phyloP scores from a whole-genome alignment of 2,113 vertebrate genomes.

The Hemiprocne comata region DNA sequence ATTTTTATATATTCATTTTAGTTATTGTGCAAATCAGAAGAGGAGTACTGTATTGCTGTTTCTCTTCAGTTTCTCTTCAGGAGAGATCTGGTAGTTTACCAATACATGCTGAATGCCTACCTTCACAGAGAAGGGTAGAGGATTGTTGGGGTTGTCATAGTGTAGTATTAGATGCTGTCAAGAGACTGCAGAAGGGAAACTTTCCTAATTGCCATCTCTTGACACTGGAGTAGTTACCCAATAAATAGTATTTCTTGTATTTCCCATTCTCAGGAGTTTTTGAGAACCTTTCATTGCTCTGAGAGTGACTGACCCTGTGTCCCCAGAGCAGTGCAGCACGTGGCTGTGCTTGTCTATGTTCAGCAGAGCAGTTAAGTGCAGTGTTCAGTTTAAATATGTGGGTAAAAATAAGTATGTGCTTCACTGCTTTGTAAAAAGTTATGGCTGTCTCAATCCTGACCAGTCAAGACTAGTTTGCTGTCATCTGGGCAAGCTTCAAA shows the following conservation, averaged over 20 bases:
- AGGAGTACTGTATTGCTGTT: not conserved
- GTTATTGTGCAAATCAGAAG: conserved; percentile 13
- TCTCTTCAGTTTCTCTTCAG: not conserved
- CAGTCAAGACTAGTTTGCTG: not conserved
- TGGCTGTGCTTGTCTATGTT: not conserved
- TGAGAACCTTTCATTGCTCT: not conserved
- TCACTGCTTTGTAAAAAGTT: not conserved
- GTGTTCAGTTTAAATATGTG: not conserved
- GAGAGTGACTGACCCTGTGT: not conserved
- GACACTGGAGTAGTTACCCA: not conserved
- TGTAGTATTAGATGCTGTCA: not conserved
- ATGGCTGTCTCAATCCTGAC: not conserved
- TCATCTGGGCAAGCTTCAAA: not conserved
- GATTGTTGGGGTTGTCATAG: not conserved
- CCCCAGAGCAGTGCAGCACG: not conserved
- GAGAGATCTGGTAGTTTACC: not conserved
- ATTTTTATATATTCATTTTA: not conserved
- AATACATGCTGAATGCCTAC: not conserved
- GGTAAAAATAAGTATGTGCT: not conserved
- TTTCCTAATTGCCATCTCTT: not conserved
- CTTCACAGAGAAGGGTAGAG: not conserved
- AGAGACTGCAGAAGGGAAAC: not conserved
- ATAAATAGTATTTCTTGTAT: not conserved
- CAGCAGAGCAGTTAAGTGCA: not conserved
- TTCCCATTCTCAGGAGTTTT: not conserved